Evolutionary conservation across 2,113 vertebrate species (phyloP).

Genomic region (Reinhardtius hippoglossoides): DNA sequence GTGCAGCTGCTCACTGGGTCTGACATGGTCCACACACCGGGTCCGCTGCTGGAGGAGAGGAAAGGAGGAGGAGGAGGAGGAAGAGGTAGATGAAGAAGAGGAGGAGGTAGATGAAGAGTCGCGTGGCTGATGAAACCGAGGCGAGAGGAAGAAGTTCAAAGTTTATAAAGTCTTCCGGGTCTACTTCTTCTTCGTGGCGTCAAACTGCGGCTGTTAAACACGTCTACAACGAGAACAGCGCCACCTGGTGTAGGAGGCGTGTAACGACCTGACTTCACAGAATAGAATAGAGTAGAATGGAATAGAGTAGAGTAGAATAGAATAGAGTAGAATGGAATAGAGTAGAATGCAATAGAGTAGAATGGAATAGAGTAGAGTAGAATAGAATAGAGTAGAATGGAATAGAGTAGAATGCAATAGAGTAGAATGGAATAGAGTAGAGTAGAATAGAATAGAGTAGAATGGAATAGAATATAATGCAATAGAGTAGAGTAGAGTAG

Average conservation of each 20-base stretch:
- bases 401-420: too few relatives aligned
- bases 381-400: too few relatives aligned
- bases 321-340: too few relatives aligned
- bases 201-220: neutral
- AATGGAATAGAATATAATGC: too few relatives aligned
- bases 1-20: constrained; percentile 77
- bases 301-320: too few relatives aligned
- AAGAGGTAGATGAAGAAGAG: neutral
- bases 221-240: neutral
- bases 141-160: neutral
- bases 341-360: too few relatives aligned
- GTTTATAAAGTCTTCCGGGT: neutral
- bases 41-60: fast-evolving
- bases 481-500: too few relatives aligned
- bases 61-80: fast-evolving
- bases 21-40: constrained; percentile 75
- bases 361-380: too few relatives aligned
- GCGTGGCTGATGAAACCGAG: constrained; percentile 68
- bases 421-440: too few relatives aligned
- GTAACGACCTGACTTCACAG: neutral
- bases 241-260: neutral
- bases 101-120: neutral
- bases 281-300: too few relatives aligned
- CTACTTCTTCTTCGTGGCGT: neutral
- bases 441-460: too few relatives aligned